Percentiles rank a stretch among this genome's conserved stretches.
phyloP scores from a whole-genome alignment of 2,113 vertebrate species.

The Xyrauchen texanus region DNA sequence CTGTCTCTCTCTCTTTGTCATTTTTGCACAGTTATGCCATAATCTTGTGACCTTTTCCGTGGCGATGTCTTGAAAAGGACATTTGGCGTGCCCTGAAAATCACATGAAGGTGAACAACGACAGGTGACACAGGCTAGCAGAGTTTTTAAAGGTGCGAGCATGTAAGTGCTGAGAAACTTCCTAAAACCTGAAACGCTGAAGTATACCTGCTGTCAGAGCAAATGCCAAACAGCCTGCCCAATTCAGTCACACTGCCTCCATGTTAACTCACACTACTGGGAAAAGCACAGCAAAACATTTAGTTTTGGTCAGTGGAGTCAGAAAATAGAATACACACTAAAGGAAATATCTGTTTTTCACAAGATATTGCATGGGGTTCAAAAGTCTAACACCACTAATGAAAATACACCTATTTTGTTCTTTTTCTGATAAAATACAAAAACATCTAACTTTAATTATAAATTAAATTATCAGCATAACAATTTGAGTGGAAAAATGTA shows the following conservation, averaged over 20 bases:
- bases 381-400: no score
- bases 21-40: not conserved
- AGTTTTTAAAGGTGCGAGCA: not conserved
- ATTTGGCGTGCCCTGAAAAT: conserved; percentile 22
- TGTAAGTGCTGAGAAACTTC: conserved; percentile 17
- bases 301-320: no score
- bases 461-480: no score
- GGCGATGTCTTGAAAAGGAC: conserved; percentile 38
- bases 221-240: conserved; percentile 45
- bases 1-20: not conserved
- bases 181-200: not conserved
- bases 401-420: no score
- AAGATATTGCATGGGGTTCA: no score
- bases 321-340: no score
- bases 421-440: no score
- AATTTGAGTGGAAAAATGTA: no score
- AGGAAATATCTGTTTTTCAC: no score
- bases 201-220: conserved; percentile 44
- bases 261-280: not conserved
- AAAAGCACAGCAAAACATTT: not conserved
- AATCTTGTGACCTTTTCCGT: conserved; percentile 43
- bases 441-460: no score
- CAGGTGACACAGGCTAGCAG: conserved; percentile 4
- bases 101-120: conserved; percentile 40
- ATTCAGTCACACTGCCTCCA: conserved; percentile 13